phyloP scores from a whole-genome alignment of 2,113 vertebrate species.

The Leptobrachium ailaonicum region DNA sequence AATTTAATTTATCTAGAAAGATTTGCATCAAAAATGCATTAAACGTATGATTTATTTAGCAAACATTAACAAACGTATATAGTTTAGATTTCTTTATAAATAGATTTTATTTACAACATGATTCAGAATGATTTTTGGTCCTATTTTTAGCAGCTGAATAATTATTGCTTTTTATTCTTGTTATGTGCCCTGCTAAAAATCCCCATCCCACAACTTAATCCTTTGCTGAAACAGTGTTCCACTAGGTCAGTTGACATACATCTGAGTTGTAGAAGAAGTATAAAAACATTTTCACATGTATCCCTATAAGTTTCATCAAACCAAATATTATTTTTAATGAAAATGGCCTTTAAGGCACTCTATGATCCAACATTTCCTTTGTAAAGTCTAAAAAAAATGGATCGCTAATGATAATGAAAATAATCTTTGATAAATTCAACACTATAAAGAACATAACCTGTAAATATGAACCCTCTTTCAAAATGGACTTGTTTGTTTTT shows the following conservation, averaged over 20 bases:
- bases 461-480: constrained; percentile 26
- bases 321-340: neutral
- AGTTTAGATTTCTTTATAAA: too few species aligned
- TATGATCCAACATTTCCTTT: neutral
- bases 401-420: neutral
- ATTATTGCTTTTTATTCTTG: too few species aligned
- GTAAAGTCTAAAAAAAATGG: neutral
- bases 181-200: too few species aligned
- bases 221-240: neutral
- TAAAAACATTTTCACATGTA: neutral
- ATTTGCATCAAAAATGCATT: too few species aligned
- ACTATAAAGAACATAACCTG: constrained; percentile 10
- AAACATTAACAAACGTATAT: too few species aligned
- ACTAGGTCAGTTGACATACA: neutral
- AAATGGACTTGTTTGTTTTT: constrained; percentile 37
- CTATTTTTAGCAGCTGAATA: too few species aligned
- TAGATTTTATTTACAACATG: too few species aligned
- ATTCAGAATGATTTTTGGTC: too few species aligned
- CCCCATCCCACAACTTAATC: neutral
- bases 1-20: too few species aligned
- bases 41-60: too few species aligned
- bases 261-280: neutral
- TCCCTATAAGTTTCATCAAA: neutral
- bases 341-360: neutral
- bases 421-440: neutral